Conservation (phyloP, 2,888 invertebrate genomes). For the Nephrotoma appendiculata region DNA sequence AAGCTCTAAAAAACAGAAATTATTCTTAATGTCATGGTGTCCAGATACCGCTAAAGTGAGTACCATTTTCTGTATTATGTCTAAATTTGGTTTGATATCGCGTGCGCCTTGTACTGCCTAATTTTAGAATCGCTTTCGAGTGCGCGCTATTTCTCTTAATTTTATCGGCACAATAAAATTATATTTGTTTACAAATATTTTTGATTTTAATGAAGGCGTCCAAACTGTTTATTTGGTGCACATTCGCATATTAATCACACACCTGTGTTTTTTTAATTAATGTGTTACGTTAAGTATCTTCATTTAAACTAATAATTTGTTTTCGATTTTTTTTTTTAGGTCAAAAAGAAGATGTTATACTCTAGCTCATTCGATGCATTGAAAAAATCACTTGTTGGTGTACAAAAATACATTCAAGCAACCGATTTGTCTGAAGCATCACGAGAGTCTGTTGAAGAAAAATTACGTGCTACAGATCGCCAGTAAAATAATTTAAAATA, state of each 20-base stretch:
- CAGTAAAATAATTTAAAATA: slow-evolving; percentile 41
- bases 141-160: background rate
- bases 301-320: background rate
- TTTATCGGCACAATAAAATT: background rate
- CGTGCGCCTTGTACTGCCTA: background rate
- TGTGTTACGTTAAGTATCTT: background rate
- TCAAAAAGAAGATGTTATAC: slow-evolving; percentile 76
- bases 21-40: slow-evolving; percentile 98
- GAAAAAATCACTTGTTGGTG: slow-evolving; percentile 91
- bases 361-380: slow-evolving; percentile 95
- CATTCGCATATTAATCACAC: background rate
- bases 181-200: background rate
- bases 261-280: background rate
- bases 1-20: slow-evolving; percentile 93
- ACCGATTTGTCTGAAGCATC: slow-evolving; percentile 90
- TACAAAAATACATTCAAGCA: slow-evolving; percentile 95
- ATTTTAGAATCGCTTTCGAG: background rate
- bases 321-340: slow-evolving; percentile 23
- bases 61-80: background rate
- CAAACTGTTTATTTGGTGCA: background rate
- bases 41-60: slow-evolving; percentile 89
- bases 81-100: background rate
- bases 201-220: background rate
- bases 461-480: slow-evolving; percentile 87
- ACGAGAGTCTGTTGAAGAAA: slow-evolving; percentile 85